These are phyloP conservation scores for Ornithoptera alexandrae DNA, from an alignment of 2,888 invertebrate species.

Conservation along the genomic window DNA sequence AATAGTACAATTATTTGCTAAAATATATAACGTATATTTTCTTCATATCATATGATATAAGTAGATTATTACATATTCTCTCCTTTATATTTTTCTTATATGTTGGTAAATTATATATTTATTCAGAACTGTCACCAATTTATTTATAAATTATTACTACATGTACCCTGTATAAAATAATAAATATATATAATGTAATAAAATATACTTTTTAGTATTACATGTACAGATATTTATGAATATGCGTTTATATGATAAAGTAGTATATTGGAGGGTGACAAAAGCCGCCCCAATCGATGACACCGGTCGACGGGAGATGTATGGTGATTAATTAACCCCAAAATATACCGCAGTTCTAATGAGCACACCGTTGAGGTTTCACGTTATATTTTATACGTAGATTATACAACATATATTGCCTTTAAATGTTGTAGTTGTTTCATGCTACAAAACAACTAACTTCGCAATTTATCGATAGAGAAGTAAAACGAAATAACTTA, in stretches of 20 bases:
- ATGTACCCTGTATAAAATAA: neutral
- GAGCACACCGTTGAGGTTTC: neutral
- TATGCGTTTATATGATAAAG: neutral
- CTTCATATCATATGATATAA: too few relatives aligned
- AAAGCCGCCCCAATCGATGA: slow-evolving; percentile 1
- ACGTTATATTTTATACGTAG: neutral
- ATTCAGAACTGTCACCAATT: too few relatives aligned
- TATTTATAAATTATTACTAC: too few relatives aligned
- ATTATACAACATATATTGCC: neutral
- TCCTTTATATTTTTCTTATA: too few relatives aligned
- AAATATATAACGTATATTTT: too few relatives aligned
- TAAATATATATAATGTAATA: neutral
- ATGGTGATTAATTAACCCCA: slow-evolving; percentile 3
- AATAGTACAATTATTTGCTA: too few relatives aligned
- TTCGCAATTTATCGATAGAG: too few relatives aligned
- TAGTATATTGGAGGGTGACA: neutral
- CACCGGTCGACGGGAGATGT: neutral
- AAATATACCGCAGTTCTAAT: slow-evolving; percentile 5
- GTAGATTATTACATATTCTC: too few relatives aligned
- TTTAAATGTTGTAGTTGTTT: neutral
- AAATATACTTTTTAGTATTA: neutral
- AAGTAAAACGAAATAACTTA: too few relatives aligned
- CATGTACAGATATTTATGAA: neutral
- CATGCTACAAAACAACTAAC: too few relatives aligned
- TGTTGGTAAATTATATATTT: too few relatives aligned